Base-by-base conservation (phyloP, 2,797 vertebrate species). In the Falco columbarius region DNA sequence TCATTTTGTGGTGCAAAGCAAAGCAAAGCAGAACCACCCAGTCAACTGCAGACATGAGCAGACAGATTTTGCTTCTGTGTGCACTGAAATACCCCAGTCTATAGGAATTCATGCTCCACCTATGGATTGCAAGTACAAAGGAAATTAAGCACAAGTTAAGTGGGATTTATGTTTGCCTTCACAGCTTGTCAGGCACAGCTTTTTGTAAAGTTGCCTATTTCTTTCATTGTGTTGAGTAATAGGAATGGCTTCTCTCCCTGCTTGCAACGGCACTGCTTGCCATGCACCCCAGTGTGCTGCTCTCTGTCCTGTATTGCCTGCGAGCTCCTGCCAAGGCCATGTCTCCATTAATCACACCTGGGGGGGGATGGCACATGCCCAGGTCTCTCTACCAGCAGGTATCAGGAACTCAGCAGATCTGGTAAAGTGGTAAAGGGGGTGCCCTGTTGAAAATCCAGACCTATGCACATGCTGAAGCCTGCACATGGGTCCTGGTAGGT, bases 191-290 rank as follows among this genome's bases (percentile, higher is more conserved):
- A 92, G 24, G 23, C 34, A 44, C 21, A 32, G 7, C 2, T 44
- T 59, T 75, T 63, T 75, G 42, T 46, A 70, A 67, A 38, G 46
- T 32, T 94, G 27, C 24, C 16, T 24, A 7, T 38, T 67, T 84
- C 9, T 87, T 90, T 71, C 36, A 61, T 34, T 0, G 0, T 8
- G 10, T 17, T 77, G 22, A 67, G 29, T 9, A 52, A 74, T 5
- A 47, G 27, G 22, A 52, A 34, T 22, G 6, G 22, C 42, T 77
- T 81, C 3, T 42, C 55, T n/a, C 18, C 8, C 6, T 29, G 15
- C 15, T 73, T 0, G 0, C 22, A 5, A 7, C 18, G 17, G 8
- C 63, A 47, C 6, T 1, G 0, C 6, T 58, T 2, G 4, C 8
- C 3, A 3, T 29, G 23, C n/a, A 15, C 16, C 17, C 24, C 13